phyloP scores from a whole-genome alignment of 2,888 invertebrate species.

The Erynnis tages region DNA sequence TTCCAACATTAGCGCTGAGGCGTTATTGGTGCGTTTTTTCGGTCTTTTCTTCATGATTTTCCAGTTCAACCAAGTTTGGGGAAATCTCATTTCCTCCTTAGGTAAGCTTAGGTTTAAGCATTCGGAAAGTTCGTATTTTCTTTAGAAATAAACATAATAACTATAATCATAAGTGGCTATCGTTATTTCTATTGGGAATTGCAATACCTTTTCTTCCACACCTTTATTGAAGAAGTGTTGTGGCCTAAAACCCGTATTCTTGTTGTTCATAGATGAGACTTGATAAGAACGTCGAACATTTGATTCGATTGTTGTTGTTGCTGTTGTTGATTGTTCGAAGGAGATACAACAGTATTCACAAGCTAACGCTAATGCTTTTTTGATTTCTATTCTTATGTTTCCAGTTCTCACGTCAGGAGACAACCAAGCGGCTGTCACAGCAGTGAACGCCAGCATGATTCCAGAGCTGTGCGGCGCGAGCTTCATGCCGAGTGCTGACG shows the following conservation, averaged over 20 bases:
- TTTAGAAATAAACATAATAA: background rate
- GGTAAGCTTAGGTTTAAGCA: conserved; percentile 47
- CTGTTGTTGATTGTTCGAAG: too few species aligned
- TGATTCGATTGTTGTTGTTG: too few species aligned
- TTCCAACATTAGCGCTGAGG: conserved; percentile 76
- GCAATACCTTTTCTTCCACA: too few species aligned
- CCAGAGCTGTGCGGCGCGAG: conserved; percentile 72
- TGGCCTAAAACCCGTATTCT: too few species aligned
- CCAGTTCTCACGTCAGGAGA: conserved; percentile 68
- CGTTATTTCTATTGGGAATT: too few species aligned
- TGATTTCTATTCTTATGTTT: too few species aligned
- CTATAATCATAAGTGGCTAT: too few species aligned
- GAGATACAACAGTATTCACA: too few species aligned
- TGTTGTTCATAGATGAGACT: too few species aligned
- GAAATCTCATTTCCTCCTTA: conserved; percentile 84
- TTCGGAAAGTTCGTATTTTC: background rate
- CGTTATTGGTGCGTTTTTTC: conserved; percentile 84
- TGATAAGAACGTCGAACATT: too few species aligned
- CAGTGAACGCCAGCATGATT: conserved; percentile 60
- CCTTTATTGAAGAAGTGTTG: too few species aligned
- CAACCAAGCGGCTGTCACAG: conserved; percentile 64
- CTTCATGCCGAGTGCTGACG: conserved; percentile 71
- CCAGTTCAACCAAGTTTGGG: conserved; percentile 86
- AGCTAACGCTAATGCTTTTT: too few species aligned
- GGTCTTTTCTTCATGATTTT: conserved; percentile 89